Evolutionary conservation across 2,797 vertebrate genomes (phyloP), one percentile per base, ranked within the genome.

Genomic region (Premnoplex brunnescens): DNA sequence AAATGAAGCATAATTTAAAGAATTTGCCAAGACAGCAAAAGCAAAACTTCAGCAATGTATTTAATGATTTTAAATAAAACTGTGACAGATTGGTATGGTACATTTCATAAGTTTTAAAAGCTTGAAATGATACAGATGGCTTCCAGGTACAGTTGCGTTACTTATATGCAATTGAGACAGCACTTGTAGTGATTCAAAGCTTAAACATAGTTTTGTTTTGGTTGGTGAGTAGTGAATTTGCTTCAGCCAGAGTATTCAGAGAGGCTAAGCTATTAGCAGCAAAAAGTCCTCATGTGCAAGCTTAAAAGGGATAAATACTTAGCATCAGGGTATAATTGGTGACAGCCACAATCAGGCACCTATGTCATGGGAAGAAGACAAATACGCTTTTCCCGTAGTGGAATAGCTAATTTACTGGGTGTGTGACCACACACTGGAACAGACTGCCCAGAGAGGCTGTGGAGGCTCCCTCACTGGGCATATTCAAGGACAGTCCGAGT

Each of bases 1-100:
- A 85, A 88, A 92, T 81, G 67, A 72, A 91, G 66, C 60, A 48
- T 60, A 96, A 95, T 97, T 97, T 95, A 90, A 93, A 75, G 81
- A 67, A 93, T 92, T 96, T 94, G 85, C 93, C 72, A 86, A 94
- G 94, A 69, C 87, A 96, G 96, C 94, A 93, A 96, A 97, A 96
- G n/a, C 49, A 91, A 95, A 95, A 93, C 56, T 92, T 88, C 41
- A 85, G 87, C 72, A 60, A 63, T 75, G 67, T 89, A 74, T 95
- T 92, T 93, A 66, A 86, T 88, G 76, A 94, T 69, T 96, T 95
- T 89, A 92, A 95, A 95, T 93, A 95, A 95, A 96, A 95, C 79
- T 82, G 43, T 95, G 93, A 92, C 90, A 93, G 85, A 93, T 82
- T 88, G 75, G 80, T 94, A 93, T 75, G 63, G 89, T 95, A 89